Base-by-base conservation (phyloP, 2,797 vertebrate genomes). In the Hyperoplus immaculatus region DNA sequence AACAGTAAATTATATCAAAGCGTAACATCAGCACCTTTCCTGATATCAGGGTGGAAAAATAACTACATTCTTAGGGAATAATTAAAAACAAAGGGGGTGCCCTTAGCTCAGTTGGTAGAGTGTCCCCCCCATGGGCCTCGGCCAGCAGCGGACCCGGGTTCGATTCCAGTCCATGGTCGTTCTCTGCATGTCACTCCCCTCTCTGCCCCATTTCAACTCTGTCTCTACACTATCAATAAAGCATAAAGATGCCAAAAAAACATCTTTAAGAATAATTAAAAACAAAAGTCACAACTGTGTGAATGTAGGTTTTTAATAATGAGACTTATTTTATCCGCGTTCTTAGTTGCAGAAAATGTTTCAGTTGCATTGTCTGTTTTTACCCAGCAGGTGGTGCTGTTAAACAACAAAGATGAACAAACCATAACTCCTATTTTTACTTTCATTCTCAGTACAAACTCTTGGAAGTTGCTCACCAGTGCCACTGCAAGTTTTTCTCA, bases 341-440 rank as follows among this genome's bases (percentile, higher is more conserved):
- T 50, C 29, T 43, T 57, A 66, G 59, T 72, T 53, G n/a, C 36
- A 29, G 43, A 46, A 43, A 73, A 53, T 21, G 7, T 55, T 54
- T 62, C 0, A 16, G n/a, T n/a, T 39, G 81, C 78, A 88, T 36
- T 16, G 12, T 4, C 80, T 58, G 4, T 54, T 68, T 2, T 75
- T 36, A 6, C 1, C 87, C 94, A 93, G 88, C 87, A 94, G 94
- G 86, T 92, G 94, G 92, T 45, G 87, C 77, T 84, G 71, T 87
- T 80, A 15, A 60, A 75, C 80, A 82, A 82, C 63, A 9, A 8
- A n/a, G 8, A 29, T 16, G 11, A 29, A 75, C 61, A 80, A 66
- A 54, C 57, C 45, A 67, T n/a, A 41, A 63, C 15, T 29, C 0
- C 29, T 4, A 42, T 50, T 68, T 80, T 75, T 56, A 57, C 82